A percentile compares a stretch with the other conserved stretches of the same genome.
These are phyloP conservation scores for Mesodorylaimus sp. DNA, from an alignment of 2,888 invertebrate genomes.

Conservation along the genomic window DNA sequence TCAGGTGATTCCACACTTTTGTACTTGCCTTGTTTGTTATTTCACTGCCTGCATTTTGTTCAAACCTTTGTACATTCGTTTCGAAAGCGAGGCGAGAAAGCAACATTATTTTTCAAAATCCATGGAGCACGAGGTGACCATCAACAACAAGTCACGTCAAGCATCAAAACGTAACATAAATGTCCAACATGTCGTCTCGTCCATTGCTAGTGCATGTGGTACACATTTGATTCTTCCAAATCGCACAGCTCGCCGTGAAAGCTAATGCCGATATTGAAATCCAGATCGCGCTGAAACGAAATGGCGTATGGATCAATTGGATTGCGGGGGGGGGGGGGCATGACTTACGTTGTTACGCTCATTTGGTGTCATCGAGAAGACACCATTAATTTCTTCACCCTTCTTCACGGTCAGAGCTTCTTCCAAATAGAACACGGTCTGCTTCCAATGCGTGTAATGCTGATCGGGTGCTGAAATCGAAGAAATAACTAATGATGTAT, in stretches of 20 bases:
- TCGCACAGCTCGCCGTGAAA: slow-evolving; percentile 49
- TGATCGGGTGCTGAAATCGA: slow-evolving; percentile 59
- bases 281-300: slow-evolving; percentile 56
- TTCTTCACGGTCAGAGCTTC: slow-evolving; percentile 92
- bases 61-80: too few species aligned
- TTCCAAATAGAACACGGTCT: slow-evolving; percentile 91
- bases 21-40: too few species aligned
- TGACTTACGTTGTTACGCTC: slow-evolving; percentile 56
- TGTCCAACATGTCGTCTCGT: too few species aligned
- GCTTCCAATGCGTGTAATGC: slow-evolving; percentile 98
- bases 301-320: neutral
- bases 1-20: too few species aligned
- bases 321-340: neutral
- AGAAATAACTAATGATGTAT: neutral
- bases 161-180: too few species aligned
- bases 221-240: slow-evolving; percentile 32
- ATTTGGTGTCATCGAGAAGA: slow-evolving; percentile 84
- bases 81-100: too few species aligned
- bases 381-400: slow-evolving; percentile 70
- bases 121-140: too few species aligned
- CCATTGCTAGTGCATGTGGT: slow-evolving; percentile 37
- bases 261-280: slow-evolving; percentile 75
- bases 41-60: too few species aligned
- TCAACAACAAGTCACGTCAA: too few species aligned
- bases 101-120: too few species aligned